Conservation (phyloP, 2,797 vertebrate species). For the Gobionotothen gibberifrons region DNA sequence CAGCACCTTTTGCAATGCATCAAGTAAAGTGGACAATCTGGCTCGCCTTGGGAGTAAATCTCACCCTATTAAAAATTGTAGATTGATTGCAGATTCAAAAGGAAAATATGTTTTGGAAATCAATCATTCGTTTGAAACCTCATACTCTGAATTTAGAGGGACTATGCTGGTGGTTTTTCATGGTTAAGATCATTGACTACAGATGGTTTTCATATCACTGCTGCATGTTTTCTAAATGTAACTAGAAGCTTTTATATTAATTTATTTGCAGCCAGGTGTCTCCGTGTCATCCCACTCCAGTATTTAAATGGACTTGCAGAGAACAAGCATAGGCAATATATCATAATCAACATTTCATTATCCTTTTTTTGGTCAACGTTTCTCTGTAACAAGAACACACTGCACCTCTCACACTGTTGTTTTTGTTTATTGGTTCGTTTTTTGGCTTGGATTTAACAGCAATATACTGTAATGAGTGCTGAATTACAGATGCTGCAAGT, state of each 20-base stretch:
- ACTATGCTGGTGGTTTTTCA: background rate
- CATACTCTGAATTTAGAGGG: constrained; percentile 7
- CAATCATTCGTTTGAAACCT: constrained; percentile 11
- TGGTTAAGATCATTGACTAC: background rate
- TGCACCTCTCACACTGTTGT: background rate
- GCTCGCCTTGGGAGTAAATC: constrained; percentile 43
- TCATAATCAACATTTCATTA: background rate
- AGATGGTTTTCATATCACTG: constrained; percentile 5
- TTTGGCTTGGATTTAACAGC: constrained; percentile 8
- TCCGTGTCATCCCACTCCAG: background rate
- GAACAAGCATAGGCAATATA: background rate
- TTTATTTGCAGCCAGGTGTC: background rate
- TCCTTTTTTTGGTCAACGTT: constrained; percentile 1
- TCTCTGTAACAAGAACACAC: background rate
- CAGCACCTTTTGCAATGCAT: constrained; percentile 33
- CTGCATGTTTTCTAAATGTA: constrained; percentile 8
- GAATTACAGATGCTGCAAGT: constrained; percentile 32
- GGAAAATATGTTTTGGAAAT: constrained; percentile 33
- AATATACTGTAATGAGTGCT: constrained; percentile 6
- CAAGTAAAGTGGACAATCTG: constrained; percentile 44
- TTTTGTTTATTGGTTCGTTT: constrained; percentile 8
- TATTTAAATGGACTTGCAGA: constrained; percentile 4
- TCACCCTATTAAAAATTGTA: constrained; percentile 44
- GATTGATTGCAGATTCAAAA: constrained; percentile 26
- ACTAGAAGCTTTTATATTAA: background rate